Evolutionary conservation across 2,888 invertebrate species (phyloP).

Genomic region (Flexamia atlantica): DNA sequence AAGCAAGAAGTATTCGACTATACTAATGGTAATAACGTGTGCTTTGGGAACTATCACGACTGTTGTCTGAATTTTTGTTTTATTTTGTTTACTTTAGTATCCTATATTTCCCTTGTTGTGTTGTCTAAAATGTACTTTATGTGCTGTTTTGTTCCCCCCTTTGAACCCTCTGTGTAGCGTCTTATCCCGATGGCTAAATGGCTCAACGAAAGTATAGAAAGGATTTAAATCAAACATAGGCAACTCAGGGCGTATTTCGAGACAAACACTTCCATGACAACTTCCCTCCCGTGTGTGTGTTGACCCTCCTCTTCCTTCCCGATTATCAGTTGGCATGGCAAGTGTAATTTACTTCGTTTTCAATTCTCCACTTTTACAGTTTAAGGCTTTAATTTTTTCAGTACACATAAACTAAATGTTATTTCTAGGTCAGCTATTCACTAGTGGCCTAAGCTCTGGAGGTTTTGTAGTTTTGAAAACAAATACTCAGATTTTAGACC

Average conservation of each 20-base stretch:
- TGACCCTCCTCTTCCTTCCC: conserved; percentile 67
- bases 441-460: conserved; percentile 45
- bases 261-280: conserved; percentile 74
- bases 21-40: conserved; percentile 6
- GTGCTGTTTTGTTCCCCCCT: conserved; percentile 59
- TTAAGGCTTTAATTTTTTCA: conserved; percentile 41
- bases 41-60: conserved; percentile 45
- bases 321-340: conserved; percentile 63
- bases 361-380: conserved; percentile 55
- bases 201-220: conserved; percentile 3
- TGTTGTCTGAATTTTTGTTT: conserved; percentile 21
- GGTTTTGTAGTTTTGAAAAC: conserved; percentile 22
- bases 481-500: too few relatives aligned
- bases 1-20: not conserved
- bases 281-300: conserved; percentile 73
- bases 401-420: conserved; percentile 45
- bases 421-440: conserved; percentile 34
- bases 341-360: conserved; percentile 62
- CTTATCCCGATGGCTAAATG: conserved; percentile 41
- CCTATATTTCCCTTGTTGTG: conserved; percentile 58
- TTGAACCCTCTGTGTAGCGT: conserved; percentile 48
- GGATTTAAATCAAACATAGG: not conserved
- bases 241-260: conserved; percentile 6
- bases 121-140: conserved; percentile 61
- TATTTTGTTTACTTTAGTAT: conserved; percentile 40